Percentiles rank a stretch among this genome's conserved stretches.
These are phyloP conservation scores for Aproaerema taeniolella DNA, from an alignment of 2,888 invertebrate species.

Conservation along the genomic window DNA sequence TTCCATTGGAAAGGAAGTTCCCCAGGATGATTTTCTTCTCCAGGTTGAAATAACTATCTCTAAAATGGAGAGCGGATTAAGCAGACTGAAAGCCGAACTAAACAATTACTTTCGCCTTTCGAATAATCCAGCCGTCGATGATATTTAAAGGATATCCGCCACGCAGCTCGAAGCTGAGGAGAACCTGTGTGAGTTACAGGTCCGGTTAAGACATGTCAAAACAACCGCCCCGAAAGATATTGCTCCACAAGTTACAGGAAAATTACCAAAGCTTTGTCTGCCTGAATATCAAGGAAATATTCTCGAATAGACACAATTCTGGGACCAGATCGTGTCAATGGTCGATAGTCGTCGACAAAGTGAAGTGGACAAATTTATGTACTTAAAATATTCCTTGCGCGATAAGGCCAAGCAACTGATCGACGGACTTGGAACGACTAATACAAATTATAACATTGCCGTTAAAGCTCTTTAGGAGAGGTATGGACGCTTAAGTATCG, in stretches of 20 bases:
- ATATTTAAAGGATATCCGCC: background rate
- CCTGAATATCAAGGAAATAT: background rate
- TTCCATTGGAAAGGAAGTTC: background rate
- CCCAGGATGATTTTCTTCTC: background rate
- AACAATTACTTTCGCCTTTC: background rate
- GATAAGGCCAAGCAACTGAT: no score
- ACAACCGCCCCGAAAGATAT: background rate
- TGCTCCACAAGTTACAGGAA: background rate
- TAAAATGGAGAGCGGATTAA: background rate
- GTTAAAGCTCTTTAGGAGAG: background rate
- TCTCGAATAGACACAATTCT: background rate
- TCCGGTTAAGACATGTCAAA: background rate
- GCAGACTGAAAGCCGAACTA: background rate
- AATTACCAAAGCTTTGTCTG: background rate
- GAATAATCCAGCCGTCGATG: background rate
- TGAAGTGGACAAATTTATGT: background rate
- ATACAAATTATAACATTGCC: background rate
- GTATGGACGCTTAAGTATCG: background rate
- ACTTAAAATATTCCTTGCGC: background rate
- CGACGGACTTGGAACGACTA: background rate
- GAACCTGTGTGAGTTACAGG: background rate
- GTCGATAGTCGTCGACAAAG: background rate
- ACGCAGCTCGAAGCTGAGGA: background rate
- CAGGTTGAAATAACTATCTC: background rate
- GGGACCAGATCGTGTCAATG: background rate